Conservation (phyloP, 2,113 vertebrate genomes). For the Hemicordylus capensis region DNA sequence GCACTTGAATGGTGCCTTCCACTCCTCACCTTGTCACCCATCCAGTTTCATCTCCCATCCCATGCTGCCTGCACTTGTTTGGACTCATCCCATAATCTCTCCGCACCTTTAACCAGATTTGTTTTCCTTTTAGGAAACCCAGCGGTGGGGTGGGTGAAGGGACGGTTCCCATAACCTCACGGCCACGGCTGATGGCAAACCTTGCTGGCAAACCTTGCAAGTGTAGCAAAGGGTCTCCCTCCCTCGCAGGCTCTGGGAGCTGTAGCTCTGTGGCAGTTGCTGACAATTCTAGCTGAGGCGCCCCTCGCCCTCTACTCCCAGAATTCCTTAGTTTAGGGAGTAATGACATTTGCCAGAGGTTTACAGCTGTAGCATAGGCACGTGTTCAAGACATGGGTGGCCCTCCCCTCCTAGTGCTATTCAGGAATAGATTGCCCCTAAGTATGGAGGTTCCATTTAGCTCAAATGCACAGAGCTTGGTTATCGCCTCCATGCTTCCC, state of each 20-base stretch:
- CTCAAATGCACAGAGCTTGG: not conserved
- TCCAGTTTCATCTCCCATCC: not conserved
- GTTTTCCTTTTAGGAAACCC: slow-evolving; percentile 30
- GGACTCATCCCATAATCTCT: not conserved
- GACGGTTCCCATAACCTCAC: not conserved
- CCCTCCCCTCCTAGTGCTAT: not conserved
- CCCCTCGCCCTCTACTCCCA: too few relatives aligned
- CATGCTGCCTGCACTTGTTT: slow-evolving; percentile 21
- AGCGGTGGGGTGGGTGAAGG: not conserved
- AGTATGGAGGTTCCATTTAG: not conserved
- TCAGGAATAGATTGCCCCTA: not conserved
- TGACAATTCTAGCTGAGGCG: not conserved
- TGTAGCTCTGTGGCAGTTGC: not conserved
- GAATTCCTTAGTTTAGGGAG: not conserved
- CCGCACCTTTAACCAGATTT: not conserved
- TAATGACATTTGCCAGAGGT: not conserved
- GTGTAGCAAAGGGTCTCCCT: too few relatives aligned
- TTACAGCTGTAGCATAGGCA: not conserved
- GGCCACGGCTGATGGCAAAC: not conserved
- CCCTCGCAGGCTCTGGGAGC: too few relatives aligned
- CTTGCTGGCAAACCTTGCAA: too few relatives aligned
- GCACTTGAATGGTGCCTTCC: fast-evolving
- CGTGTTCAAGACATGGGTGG: not conserved
- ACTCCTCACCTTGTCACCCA: not conserved
- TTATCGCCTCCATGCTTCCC: too few relatives aligned